Evolutionary conservation across 2,797 vertebrate species (phyloP), one percentile per base, ranked within the genome.

Genomic region (Gallirallus australis): DNA sequence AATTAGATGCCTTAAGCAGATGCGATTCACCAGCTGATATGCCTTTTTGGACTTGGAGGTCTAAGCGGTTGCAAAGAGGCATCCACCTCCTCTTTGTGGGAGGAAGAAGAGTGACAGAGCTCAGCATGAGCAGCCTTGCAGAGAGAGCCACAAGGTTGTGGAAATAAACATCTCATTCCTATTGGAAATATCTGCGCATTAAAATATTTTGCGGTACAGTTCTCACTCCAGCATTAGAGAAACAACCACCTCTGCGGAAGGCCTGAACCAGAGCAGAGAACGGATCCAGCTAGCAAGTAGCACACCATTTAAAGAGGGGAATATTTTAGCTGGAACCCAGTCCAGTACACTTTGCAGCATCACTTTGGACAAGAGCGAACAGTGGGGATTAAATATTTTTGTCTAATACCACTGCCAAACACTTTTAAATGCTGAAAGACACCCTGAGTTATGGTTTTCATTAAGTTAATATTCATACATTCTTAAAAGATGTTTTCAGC

Each of bases 121-220:
- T 85, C 64, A 77, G 52, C 2, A 1, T 7, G 59, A 87, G 54
- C 30, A 68, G 12, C 39, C 18, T 23, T 6, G 14, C 33, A 71
- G 30, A 33, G 0, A 2, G 24, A 52, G 45, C 11, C 39, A 47
- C 12, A 9, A 15, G 21, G 8, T 0, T 78, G 45, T 50, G 82
- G 61, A 64, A 81, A 53, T 11, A 85, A 28, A 35, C 2, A 12
- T 5, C 35, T 54, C 3, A 5, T 33, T 53, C 39, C 30, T 82
- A 1, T 42, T 83, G 60, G 40, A 14, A 4, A 30, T n/a, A 19
- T 15, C 42, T 76, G 21, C n/a, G 6, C 24, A 73, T 33, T 45
- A 52, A 42, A 54, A 75, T 3, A 1, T 35, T 16, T 7, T 2
- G 6, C 25, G 60, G 57, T 5, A 19, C 63, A 69, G 20, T 21